Evolutionary conservation across 37 sponge, comb jelly and placozoan species (phyloP).

Genomic region (Hormiphora californensis): DNA sequence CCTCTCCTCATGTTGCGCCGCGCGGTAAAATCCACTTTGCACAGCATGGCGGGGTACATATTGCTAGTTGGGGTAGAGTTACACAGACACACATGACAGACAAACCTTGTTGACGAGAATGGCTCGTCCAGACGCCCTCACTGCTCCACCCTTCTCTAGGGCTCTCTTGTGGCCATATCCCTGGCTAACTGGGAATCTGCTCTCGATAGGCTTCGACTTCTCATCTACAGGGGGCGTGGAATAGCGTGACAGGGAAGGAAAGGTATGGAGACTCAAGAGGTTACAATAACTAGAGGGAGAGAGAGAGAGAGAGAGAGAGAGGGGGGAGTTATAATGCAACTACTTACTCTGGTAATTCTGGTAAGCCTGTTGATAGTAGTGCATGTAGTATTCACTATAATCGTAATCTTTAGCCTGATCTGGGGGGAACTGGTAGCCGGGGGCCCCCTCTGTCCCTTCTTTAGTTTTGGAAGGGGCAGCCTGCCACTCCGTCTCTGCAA

Average conservation of each 20-base stretch:
- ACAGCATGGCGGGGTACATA: too few species aligned
- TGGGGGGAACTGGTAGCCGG: conserved; percentile 20
- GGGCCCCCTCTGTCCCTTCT: neutral
- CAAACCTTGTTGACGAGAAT: conserved; percentile 44
- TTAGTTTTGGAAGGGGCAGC: neutral
- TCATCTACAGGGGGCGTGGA: neutral
- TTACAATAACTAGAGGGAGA: too few species aligned
- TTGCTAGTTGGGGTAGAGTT: too few species aligned
- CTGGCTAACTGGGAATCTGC: conserved; percentile 19
- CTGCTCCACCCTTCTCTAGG: conserved; percentile 33
- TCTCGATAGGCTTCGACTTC: conserved; percentile 32
- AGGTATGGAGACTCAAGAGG: too few species aligned
- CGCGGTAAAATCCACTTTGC: too few species aligned
- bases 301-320: too few species aligned
- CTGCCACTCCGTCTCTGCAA: conserved; percentile 12
- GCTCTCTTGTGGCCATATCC: conserved; percentile 53
- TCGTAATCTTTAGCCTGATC: conserved; percentile 8
- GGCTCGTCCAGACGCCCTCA: conserved; percentile 26
- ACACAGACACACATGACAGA: too few species aligned
- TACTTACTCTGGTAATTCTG: too few species aligned
- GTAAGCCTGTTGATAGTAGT: conserved; percentile 49
- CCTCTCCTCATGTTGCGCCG: too few species aligned
- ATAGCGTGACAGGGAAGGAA: too few species aligned
- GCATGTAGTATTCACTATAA: conserved; percentile 48
- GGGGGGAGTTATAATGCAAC: too few species aligned